These are phyloP conservation scores for Lymantria dispar DNA, from an alignment of 2,888 invertebrate genomes.

Conservation along the genomic window DNA sequence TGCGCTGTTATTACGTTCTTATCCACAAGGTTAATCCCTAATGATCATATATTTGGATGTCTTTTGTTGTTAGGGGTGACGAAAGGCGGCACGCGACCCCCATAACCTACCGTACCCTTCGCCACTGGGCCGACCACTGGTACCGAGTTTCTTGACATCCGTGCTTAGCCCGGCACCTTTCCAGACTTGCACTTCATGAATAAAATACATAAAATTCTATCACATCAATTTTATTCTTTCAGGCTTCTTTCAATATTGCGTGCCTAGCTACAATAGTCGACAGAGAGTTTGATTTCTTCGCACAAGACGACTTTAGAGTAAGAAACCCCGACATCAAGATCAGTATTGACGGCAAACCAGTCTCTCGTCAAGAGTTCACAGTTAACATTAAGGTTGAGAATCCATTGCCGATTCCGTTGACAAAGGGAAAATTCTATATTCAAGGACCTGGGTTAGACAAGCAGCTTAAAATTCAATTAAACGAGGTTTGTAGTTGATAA, in stretches of 20 bases:
- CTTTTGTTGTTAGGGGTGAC: too few species aligned
- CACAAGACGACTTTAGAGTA: slow-evolving; percentile 94
- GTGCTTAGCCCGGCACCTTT: too few species aligned
- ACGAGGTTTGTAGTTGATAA: slow-evolving; percentile 71
- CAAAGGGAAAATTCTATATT: slow-evolving; percentile 89
- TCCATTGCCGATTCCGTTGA: slow-evolving; percentile 90
- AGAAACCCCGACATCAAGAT: slow-evolving; percentile 95
- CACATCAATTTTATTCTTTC: slow-evolving; percentile 5
- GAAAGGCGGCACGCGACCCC: too few species aligned
- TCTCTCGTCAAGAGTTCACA: slow-evolving; percentile 75
- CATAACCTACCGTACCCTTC: too few species aligned
- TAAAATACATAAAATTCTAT: not conserved
- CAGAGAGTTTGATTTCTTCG: slow-evolving; percentile 93
- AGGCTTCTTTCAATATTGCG: slow-evolving; percentile 91
- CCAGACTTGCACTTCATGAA: too few species aligned
- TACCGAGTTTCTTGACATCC: too few species aligned
- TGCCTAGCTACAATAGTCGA: slow-evolving; percentile 90
- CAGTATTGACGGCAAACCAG: slow-evolving; percentile 79
- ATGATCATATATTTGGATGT: too few species aligned
- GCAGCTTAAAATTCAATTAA: slow-evolving; percentile 86
- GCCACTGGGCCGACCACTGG: too few species aligned
- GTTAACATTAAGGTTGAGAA: slow-evolving; percentile 88
- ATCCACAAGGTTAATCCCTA: too few species aligned
- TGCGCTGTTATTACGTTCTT: too few species aligned
- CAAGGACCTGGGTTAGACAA: slow-evolving; percentile 92